Evolutionary conservation across 2,113 vertebrate species (phyloP).

Genomic region (Myotis lucifugus): DNA sequence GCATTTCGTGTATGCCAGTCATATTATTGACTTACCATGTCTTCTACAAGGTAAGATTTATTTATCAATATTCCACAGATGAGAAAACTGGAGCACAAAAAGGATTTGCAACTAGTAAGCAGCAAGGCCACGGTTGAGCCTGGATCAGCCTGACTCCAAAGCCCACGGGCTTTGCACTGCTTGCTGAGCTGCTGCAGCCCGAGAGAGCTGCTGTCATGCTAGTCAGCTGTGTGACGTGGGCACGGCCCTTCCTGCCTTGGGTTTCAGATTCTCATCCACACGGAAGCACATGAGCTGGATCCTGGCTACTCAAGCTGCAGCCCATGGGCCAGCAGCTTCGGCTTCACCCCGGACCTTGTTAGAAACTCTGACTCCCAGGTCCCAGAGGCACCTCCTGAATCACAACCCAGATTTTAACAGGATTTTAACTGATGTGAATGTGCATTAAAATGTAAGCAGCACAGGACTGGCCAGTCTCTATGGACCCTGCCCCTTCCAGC

Average conservation of each 20-base stretch:
- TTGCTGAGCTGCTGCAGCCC: not conserved
- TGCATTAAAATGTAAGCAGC: not conserved
- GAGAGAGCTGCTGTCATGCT: not conserved
- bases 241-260: not conserved
- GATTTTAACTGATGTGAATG: not conserved
- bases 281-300: not conserved
- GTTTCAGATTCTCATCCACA: not conserved
- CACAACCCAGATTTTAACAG: not conserved
- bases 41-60: slow-evolving; percentile 20
- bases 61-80: slow-evolving; percentile 28
- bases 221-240: not conserved
- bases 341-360: not conserved
- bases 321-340: not conserved
- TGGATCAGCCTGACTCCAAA: not conserved
- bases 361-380: not conserved
- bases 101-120: not conserved
- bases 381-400: not conserved
- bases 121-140: not conserved
- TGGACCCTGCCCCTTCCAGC: not conserved
- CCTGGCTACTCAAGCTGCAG: not conserved
- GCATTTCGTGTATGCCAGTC: not conserved
- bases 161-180: not conserved
- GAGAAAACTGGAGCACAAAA: not conserved
- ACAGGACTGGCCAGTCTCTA: not conserved
- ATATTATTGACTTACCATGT: not conserved